phyloP scores from a whole-genome alignment of 2,797 vertebrate genomes.

The Orientallactaga sibirica region DNA sequence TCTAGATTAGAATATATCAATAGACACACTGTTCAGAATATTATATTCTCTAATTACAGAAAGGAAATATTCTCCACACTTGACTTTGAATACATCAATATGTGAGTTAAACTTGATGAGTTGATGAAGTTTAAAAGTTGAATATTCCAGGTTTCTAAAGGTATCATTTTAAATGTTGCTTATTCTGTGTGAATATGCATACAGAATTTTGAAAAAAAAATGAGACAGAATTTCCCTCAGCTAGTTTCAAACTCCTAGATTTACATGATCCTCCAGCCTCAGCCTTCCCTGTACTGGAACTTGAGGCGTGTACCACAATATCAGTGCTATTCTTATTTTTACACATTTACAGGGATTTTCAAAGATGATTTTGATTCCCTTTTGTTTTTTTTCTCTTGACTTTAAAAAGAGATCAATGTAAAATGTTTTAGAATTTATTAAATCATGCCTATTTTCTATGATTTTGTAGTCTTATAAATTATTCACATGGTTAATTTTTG shows the following conservation, averaged over 20 bases:
- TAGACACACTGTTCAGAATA: constrained; percentile 2
- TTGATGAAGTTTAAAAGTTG: not conserved
- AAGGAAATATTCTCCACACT: constrained; percentile 1
- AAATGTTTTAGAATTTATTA: too few relatives aligned
- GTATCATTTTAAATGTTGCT: not conserved
- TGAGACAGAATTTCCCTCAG: not conserved
- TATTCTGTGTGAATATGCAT: not conserved
- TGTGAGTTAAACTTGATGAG: not conserved
- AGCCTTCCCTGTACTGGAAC: too few relatives aligned
- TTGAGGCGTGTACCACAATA: too few relatives aligned
- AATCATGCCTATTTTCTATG: too few relatives aligned
- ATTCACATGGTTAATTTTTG: too few relatives aligned
- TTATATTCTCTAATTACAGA: not conserved
- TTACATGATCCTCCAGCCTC: not conserved
- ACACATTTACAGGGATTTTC: too few relatives aligned
- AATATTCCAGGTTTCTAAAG: constrained; percentile 7
- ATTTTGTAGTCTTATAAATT: too few relatives aligned
- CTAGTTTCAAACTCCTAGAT: not conserved
- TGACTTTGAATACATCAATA: not conserved
- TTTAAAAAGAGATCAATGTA: too few relatives aligned
- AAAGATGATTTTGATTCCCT: too few relatives aligned
- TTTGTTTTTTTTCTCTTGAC: too few relatives aligned
- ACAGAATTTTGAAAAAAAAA: not conserved
- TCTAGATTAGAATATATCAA: constrained; percentile 20
- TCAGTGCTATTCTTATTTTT: too few relatives aligned